phyloP scores from a whole-genome alignment of 2,888 invertebrate genomes.

The Eulithis testata region DNA sequence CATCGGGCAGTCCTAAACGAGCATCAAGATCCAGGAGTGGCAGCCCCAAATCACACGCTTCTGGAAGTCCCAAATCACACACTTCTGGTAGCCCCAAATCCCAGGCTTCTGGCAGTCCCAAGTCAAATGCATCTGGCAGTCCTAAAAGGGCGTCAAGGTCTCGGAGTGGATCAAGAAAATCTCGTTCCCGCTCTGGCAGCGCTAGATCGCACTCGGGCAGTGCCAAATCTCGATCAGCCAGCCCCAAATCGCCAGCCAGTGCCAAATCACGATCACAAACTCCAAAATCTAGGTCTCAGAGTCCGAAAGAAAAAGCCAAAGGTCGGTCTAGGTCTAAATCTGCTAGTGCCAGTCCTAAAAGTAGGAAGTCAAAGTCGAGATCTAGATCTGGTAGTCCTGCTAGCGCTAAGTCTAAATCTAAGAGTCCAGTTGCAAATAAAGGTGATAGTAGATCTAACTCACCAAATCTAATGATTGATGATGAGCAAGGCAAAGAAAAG shows the following conservation, averaged over 20 bases:
- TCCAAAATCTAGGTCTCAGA: conserved; percentile 59
- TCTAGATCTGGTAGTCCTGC: conserved; percentile 46
- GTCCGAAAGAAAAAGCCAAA: conserved; percentile 61
- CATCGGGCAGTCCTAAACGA: conserved; percentile 72
- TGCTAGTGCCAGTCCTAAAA: conserved; percentile 37
- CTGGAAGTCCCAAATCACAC: conserved; percentile 64
- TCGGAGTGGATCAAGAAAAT: conserved; percentile 67
- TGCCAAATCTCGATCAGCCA: conserved; percentile 61
- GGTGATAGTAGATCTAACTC: conserved; percentile 80
- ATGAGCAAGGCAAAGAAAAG: conserved; percentile 69
- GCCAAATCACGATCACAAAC: conserved; percentile 57
- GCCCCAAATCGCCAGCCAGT: conserved; percentile 66
- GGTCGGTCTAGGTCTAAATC: conserved; percentile 39
- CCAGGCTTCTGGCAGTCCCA: conserved; percentile 64
- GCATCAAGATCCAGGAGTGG: conserved; percentile 73
- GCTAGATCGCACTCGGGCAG: conserved; percentile 64
- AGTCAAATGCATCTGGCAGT: conserved; percentile 75
- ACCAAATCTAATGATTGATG: conserved; percentile 82
- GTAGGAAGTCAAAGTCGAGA: conserved; percentile 47
- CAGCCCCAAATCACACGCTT: conserved; percentile 68
- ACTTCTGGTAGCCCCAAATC: conserved; percentile 73
- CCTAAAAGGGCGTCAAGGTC: conserved; percentile 70
- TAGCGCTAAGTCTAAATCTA: conserved; percentile 27
- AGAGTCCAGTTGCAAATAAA: conserved; percentile 59
- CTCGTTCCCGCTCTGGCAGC: conserved; percentile 61